These are phyloP conservation scores for Phytoseiulus persimilis DNA, from an alignment of 2,888 invertebrate species.

Conservation along the genomic window DNA sequence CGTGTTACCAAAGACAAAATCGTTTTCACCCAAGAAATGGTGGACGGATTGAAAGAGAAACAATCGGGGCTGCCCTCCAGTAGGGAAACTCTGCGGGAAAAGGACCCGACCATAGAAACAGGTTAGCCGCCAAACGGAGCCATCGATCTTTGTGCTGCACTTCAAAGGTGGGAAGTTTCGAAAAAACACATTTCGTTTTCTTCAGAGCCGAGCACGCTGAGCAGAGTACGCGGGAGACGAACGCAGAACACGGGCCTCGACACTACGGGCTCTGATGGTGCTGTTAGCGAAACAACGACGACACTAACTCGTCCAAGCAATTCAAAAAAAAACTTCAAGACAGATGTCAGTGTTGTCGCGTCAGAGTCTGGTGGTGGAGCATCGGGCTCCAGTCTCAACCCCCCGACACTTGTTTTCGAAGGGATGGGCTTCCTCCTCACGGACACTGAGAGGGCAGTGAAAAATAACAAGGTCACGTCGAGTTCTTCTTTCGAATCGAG, in stretches of 20 bases:
- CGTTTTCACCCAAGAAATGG: constrained; percentile 28
- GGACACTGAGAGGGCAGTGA: constrained; percentile 18
- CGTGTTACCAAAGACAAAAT: constrained; percentile 20
- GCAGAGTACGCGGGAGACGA: background rate
- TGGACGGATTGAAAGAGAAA: background rate
- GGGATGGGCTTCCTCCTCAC: constrained; percentile 30
- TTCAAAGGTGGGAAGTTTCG: too few relatives aligned
- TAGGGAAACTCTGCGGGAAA: background rate
- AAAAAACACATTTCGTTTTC: background rate
- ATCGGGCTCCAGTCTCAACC: constrained; percentile 17
- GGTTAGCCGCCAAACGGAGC: too few relatives aligned
- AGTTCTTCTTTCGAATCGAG: constrained; percentile 9
- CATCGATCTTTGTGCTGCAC: too few relatives aligned
- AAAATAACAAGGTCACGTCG: background rate
- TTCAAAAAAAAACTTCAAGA: background rate
- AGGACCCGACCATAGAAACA: background rate
- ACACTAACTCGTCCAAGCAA: background rate
- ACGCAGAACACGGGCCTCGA: background rate
- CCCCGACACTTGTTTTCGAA: constrained; percentile 11
- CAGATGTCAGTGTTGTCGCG: background rate
- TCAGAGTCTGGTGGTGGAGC: constrained; percentile 24
- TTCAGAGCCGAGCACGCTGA: background rate
- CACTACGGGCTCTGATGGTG: background rate
- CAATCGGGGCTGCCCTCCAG: background rate
- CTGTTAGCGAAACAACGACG: background rate